A percentile compares a stretch with the other conserved stretches of the same genome.
Evolutionary conservation across 2,888 invertebrate genomes (phyloP).

Genomic region (Dorcus hopei): DNA sequence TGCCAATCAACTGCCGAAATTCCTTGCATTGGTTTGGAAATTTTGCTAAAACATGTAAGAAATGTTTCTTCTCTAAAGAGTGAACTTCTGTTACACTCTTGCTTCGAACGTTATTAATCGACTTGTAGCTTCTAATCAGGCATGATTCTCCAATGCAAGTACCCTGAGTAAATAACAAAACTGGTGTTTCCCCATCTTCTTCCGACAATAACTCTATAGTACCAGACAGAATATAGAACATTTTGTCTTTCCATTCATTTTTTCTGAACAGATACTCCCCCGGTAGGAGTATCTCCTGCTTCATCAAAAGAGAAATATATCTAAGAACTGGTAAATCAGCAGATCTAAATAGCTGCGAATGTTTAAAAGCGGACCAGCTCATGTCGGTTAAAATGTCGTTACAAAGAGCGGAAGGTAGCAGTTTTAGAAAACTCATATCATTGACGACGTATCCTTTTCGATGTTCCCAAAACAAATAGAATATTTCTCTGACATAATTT

Average conservation of each 20-base stretch:
- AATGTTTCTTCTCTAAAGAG: conserved; percentile 20
- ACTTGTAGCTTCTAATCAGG: conserved; percentile 20
- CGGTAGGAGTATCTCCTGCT: conserved; percentile 24
- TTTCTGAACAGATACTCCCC: conserved; percentile 27
- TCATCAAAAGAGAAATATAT: conserved; percentile 21
- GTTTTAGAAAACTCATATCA: not conserved
- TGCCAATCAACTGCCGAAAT: conserved; percentile 13
- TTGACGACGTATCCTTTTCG: conserved; percentile 5
- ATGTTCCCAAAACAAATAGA: conserved; percentile 9
- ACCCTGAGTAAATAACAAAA: conserved; percentile 28
- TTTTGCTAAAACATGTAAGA: conserved; percentile 10
- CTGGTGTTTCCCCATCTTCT: conserved; percentile 30
- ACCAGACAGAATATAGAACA: conserved; percentile 31
- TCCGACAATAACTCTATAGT: conserved; percentile 30
- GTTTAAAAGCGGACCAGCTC: conserved; percentile 24
- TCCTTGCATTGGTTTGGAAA: conserved; percentile 23
- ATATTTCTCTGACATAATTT: conserved; percentile 3
- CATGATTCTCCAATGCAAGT: conserved; percentile 28
- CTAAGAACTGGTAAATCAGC: conserved; percentile 24
- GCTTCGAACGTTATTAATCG: conserved; percentile 26
- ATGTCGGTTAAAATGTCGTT: conserved; percentile 25
- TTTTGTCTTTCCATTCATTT: conserved; percentile 23
- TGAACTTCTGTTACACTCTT: conserved; percentile 29
- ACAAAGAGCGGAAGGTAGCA: conserved; percentile 20
- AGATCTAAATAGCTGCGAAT: conserved; percentile 29